Evolutionary conservation across 2,113 vertebrate species (phyloP).

Genomic region (Syngnathus scovelli): DNA sequence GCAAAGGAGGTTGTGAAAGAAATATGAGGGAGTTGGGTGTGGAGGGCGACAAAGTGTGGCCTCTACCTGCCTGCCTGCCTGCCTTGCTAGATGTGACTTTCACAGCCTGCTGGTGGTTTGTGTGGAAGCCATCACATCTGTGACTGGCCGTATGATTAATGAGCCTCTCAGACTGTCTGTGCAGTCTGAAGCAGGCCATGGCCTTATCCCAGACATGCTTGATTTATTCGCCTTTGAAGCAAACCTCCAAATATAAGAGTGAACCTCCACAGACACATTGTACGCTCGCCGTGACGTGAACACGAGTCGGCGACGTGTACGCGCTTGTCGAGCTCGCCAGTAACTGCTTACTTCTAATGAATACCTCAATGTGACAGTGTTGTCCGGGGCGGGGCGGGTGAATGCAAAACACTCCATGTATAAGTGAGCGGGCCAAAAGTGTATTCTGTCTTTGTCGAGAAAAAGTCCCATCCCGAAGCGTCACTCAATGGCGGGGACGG

Average conservation of each 20-base stretch:
- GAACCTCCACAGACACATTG: slow-evolving; percentile 54
- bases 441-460: slow-evolving; percentile 81
- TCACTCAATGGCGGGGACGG: slow-evolving; percentile 60
- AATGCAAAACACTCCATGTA: slow-evolving; percentile 77
- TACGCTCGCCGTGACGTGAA: slow-evolving; percentile 47
- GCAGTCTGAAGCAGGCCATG: slow-evolving; percentile 84
- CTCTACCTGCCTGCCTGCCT: slow-evolving; percentile 75
- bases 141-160: slow-evolving; percentile 94
- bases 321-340: slow-evolving; percentile 35
- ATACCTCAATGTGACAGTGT: slow-evolving; percentile 88
- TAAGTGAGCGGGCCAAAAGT: slow-evolving; percentile 84
- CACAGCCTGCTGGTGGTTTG: slow-evolving; percentile 93
- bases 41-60: slow-evolving; percentile 35
- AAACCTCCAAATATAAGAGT: slow-evolving; percentile 67
- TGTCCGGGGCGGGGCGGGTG: slow-evolving; percentile 65
- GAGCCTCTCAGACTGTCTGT: slow-evolving; percentile 88
- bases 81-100: slow-evolving; percentile 93
- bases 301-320: slow-evolving; percentile 35
- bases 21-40: slow-evolving; percentile 48
- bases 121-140: slow-evolving; percentile 95
- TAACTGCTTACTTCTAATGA: slow-evolving; percentile 87
- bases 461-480: slow-evolving; percentile 65
- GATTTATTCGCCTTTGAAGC: slow-evolving; percentile 83
- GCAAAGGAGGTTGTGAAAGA: slow-evolving; percentile 48
- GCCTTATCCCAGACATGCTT: slow-evolving; percentile 88